Evolutionary conservation across 2,797 vertebrate genomes (phyloP), one percentile per base, ranked within the genome.

Genomic region (Mareca strepera): DNA sequence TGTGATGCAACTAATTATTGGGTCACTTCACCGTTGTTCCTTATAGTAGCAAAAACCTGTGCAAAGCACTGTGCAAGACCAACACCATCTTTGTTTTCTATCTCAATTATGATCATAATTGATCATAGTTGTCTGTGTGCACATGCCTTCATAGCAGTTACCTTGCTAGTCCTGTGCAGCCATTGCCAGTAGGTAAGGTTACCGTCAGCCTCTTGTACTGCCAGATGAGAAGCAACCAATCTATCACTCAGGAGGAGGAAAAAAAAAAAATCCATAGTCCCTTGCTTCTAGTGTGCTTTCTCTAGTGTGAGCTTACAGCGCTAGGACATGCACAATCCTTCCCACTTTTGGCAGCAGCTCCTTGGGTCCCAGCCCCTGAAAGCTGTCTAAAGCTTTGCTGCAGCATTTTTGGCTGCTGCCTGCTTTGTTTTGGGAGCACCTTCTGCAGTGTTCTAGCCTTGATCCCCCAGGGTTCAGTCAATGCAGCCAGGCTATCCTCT

Each of bases 1-100:
- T 0, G 2, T 2, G 3, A 22, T 29, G 16, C 6, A 14, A 8
- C 37, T 25, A 37, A 16, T 8, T n/a, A 2, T 2, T 25, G 52
- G 18, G 7, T 52, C 48, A 18, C 53, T 72, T 11, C 68, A 8
- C 6, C 12, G 10, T 4, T 50, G 26, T 7, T 53, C 11, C 44
- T 55, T 52, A 5, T 22, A 13, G 11, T 20, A 64, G 60, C 69
- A 88, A 33, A 17, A 55, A 14, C 67, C 59, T 29, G 1, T 11
- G 21, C 44, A 46, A 68, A 72, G n/a, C n/a, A n/a, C n/a, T n/a
- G n/a, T n/a, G n/a, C n/a, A n/a, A n/a, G n/a, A 22, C 37, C 50
- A 60, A 82, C 79, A 6, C 29, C 64, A 37, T 37, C 3, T 58
- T 33, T 64, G 35, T 14, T 58, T 22, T 37, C 62, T 64, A 85